A percentile compares a stretch with the other conserved stretches of the same genome.
Conservation (phyloP, 1,140 invertebrate genomes). For the Lasaia peninsularis region DNA sequence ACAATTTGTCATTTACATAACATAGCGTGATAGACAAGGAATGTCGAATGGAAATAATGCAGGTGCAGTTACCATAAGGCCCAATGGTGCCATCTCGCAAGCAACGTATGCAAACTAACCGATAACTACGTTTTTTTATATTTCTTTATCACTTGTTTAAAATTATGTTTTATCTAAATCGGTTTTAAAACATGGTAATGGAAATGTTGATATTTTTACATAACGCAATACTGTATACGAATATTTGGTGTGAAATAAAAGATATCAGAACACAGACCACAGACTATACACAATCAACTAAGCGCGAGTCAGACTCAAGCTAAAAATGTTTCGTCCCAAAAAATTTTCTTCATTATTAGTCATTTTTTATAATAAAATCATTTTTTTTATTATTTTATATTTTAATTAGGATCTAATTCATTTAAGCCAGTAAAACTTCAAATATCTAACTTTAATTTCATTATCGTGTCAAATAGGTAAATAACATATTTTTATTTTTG, state of each 20-base stretch:
- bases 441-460: no score
- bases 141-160: neutral
- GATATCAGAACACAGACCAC: neutral
- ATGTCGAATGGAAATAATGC: neutral
- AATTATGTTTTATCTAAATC: neutral
- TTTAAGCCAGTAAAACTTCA: no score
- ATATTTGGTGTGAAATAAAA: neutral
- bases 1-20: neutral
- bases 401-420: no score
- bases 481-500: no score
- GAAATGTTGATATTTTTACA: neutral
- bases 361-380: no score
- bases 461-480: no score
- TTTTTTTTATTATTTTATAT: no score
- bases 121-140: neutral
- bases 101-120: neutral
- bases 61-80: neutral
- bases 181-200: neutral
- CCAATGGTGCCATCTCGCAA: neutral
- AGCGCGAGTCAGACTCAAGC: no score
- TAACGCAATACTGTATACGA: neutral
- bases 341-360: no score
- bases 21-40: neutral
- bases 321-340: no score
- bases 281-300: neutral